Base-by-base conservation (phyloP, 2,888 invertebrate genomes). In the Drepana falcataria region DNA sequence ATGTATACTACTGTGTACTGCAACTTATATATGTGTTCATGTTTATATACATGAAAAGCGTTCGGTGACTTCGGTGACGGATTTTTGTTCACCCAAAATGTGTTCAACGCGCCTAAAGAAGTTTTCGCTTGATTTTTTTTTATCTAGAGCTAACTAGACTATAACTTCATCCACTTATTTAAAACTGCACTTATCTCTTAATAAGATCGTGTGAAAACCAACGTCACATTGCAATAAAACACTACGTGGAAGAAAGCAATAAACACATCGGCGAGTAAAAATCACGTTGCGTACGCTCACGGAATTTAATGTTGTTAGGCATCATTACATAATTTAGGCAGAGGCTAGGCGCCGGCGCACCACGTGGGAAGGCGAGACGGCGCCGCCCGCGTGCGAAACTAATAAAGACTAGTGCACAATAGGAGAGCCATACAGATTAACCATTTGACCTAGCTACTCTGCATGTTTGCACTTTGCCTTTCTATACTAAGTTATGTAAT, bases 301-400 rank as follows among this genome's bases (percentile, higher is more conserved):
- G 35, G 53, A 53, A 53, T 53, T 53, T 49, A 49, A 49, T 53
- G 49, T 51, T 48, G 33, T 9, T 37, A 48, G 49, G 57, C 60
- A 40, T 51, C 41, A 55, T 59, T 59, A 61, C 68, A 70, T 75
- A 73, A 75, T 71, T 69, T 68, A 44, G 65, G 62, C 57, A 33
- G 51, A 60, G 53, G 57, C 44, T 44, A 63, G 69, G 69, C 72
- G 75, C 66, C 73, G 61, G 63, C 65, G 64, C 57, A 53, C 63
- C 51, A 60, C 55, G 67, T 58, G 63, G 65, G 58, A 51, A 48
- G 47, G 41, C 52, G 49, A 48, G 52, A 58, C 54, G 57, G 44
- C 56, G 52, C 48, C 61, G 55, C 37, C 48, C 48, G 44, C 53
- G 49, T 49, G 37, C 53, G 44, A 44, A 44, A 44, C 44, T 44